These are phyloP conservation scores for Scopus umbretta DNA, from an alignment of 2,113 vertebrate genomes.

Conservation along the genomic window DNA sequence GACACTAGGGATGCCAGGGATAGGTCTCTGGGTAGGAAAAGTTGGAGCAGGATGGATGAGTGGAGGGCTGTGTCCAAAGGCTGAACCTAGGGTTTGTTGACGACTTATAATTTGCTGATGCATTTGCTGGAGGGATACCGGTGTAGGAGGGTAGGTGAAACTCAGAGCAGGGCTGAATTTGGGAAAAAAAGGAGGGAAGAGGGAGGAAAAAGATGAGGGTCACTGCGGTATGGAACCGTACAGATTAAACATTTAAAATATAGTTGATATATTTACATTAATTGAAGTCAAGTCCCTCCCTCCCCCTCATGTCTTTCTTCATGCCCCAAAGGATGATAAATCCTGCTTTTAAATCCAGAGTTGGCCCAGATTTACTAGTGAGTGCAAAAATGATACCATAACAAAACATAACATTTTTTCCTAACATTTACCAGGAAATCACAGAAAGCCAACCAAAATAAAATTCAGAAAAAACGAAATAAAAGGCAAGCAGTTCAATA, in stretches of 20 bases:
- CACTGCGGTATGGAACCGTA: background rate
- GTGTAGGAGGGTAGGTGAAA: slow-evolving; percentile 94
- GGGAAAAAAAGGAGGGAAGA: background rate
- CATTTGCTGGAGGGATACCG: slow-evolving; percentile 90
- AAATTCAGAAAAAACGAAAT: slow-evolving; percentile 46
- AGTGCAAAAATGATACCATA: background rate
- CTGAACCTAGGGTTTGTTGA: slow-evolving; percentile 89
- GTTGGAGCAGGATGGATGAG: slow-evolving; percentile 94
- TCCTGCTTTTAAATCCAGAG: background rate
- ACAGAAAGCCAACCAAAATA: background rate
- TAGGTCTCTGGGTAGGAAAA: slow-evolving; percentile 90
- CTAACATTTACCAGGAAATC: background rate
- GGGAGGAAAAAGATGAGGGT: background rate
- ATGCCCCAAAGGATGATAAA: background rate
- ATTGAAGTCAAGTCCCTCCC: background rate
- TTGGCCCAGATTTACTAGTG: background rate
- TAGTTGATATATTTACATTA: background rate
- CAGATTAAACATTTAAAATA: background rate
- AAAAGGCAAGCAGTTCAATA: slow-evolving; percentile 68
- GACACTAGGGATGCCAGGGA: slow-evolving; percentile 88
- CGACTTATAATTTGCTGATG: slow-evolving; percentile 94
- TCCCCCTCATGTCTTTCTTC: background rate
- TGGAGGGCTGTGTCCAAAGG: slow-evolving; percentile 96
- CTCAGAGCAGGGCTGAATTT: slow-evolving; percentile 88
- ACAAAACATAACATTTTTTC: slow-evolving; percentile 9